Evolutionary conservation across 2,888 invertebrate species (phyloP), one percentile per base, ranked within the genome.

Genomic region (Drosophila atripex): DNA sequence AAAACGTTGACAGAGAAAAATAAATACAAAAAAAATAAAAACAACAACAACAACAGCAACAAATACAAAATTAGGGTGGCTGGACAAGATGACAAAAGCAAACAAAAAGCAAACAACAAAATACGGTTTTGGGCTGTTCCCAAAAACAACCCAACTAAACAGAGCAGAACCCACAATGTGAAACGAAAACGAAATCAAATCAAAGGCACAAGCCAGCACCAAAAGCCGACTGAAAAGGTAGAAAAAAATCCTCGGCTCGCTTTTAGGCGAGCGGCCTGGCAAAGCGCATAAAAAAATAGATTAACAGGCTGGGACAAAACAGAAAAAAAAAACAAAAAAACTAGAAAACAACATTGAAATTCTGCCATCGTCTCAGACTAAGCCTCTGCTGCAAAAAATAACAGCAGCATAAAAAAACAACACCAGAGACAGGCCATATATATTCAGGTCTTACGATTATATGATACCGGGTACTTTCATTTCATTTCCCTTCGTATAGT

Each of bases 201-300:
- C 71, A 80, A 79, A 77, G 47, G 74, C 84, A 83, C 65, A 39
- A 51, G 49, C 38, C 23, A 65, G 57, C 71, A 64, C 32, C 23
- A 56, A 52, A 54, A 39, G 32, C 38, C 45, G 28, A 38, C 1
- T 46, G 43, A 66, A 65, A 43, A 57, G 53, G 55, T 35, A 28
- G 46, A 43, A 58, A 78, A 65, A 76, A 73, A 66, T n/a, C 38
- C 28, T 41, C 60, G 50, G 87, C 76, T 59, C 72, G 80, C 88
- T 88, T 88, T 88, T 88, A 76, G 87, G 88, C 77, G 73, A 73
- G 63, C 73, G 71, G 54, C 54, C 68, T 53, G 59, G 64, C 61
- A 75, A 74, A 70, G 70, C 68, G 64, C 64, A 61, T 28, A 75
- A 64, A 56, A 49, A 58, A 69, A 65, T 75, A 61, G 73, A 73